Base-by-base conservation (phyloP, 2,888 invertebrate species). In the Liopterus haemorrhoidalis region DNA sequence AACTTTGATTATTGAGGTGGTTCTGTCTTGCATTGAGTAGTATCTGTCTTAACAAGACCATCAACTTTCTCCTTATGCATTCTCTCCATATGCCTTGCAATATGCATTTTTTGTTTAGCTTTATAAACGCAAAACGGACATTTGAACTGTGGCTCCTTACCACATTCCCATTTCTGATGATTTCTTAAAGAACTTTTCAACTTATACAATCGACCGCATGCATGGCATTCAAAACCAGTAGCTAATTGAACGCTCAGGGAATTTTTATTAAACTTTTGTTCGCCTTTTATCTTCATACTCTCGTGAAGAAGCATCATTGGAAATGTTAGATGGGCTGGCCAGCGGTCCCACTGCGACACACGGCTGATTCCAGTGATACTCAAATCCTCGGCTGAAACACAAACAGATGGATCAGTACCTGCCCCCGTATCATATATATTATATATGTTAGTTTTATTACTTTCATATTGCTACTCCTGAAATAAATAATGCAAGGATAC, bases 131-230 rank as follows among this genome's bases (percentile, higher is more conserved):
- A 87, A 69, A 82, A 84, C 15, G 82, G 82, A 66, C 88, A 88
- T 63, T 82, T 81, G 67, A 85, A 86, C 67, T 85, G 85, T 14
- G 85, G 86, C 67, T 86, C 85, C 66, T 86, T 86, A 61, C 85
- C 85, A 68, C 85, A 86, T 69, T 86, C 86, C 85, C 85, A 86
- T 67, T 85, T 85, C 72, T 85, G 84, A 64, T 86, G 86, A 67
- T 86, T 85, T 50, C 85, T 76, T 59, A 86, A 70, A 48, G 88
- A 88, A 56, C 87, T 87, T 70, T 89, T 89, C 56, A 89, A 75
- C 67, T 89, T 89, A 71, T 90, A 90, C 52, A 85, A 80, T 54
- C 89, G 76, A 49, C 86, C 87, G 69, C 90, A 90, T 60, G 85
- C 85, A 42, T 83, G 79, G 68, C 87, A 87, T 47, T 80, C 76